Evolutionary conservation across 2,797 vertebrate species (phyloP), one percentile per base, ranked within the genome.

Genomic region (Cryptoblepharus egeriae): DNA sequence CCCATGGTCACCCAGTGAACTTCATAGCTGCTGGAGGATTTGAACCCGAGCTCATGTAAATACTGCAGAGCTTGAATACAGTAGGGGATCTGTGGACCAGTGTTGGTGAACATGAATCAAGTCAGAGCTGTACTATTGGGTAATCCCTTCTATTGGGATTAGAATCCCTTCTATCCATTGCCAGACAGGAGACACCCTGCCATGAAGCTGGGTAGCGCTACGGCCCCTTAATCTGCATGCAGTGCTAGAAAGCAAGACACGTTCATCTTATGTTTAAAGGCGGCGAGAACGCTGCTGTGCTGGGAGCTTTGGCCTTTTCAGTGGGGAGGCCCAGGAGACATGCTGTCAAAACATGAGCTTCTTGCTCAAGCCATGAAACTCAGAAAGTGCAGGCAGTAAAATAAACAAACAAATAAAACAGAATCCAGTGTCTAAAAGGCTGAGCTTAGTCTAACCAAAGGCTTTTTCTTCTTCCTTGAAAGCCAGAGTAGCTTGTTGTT

Each of bases 271-370:
- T 85, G 84, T 86, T 93, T 91, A 88, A 94, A 94, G 88, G 90
- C 89, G 90, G 93, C 87, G 90, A n/a, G n/a, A 90, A 92, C 91
- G 88, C 76, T 91, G 91, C 92, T 92, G 91, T 90, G 80, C 79
- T 90, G 88, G 94, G 90, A 94, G 92, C 79, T 89, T 92, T 94
- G 95, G 95, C 93, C 94, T 96, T 95, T 96, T 94, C 94, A 91
- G 82, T 69, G 77, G 85, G 89, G 61, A 90, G 79, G 83, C 94
- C 93, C 95, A 91, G 82, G 95, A 95, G 95, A 94, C 89, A 64
- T 45, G 77, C 91, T 95, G 95, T 95, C 95, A 95, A 92, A 95
- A 92, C 85, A 90, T 87, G 91, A 94, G 90, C 89, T 93, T 95
- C 91, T 89, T 84, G 87, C 92, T 94, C 75, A 91, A 92, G 85